These are phyloP conservation scores for Pocillopora meandrina DNA, from an alignment of 92 coral and sea anemone species.

Conservation along the genomic window DNA sequence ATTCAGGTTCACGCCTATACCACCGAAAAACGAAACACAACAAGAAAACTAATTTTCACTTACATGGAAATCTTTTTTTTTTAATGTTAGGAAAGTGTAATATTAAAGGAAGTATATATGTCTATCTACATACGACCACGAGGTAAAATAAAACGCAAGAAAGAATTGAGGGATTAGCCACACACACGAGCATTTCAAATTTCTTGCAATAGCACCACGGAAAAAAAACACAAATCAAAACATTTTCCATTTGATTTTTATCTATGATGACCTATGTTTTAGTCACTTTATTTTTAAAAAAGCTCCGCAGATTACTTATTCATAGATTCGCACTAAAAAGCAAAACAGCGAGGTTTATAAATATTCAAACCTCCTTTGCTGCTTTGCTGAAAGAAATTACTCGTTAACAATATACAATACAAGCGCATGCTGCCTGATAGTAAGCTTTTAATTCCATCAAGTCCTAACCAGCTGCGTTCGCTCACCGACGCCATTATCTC, in stretches of 20 bases:
- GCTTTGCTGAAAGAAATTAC: slow-evolving; percentile 10
- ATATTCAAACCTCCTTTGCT: slow-evolving; percentile 23
- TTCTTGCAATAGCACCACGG: background rate
- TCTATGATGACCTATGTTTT: background rate
- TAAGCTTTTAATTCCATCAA: slow-evolving; percentile 10
- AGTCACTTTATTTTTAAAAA: background rate
- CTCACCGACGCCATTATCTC: slow-evolving; percentile 14
- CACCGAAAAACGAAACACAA: too few species aligned
- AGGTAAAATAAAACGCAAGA: background rate
- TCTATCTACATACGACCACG: background rate
- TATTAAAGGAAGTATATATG: background rate
- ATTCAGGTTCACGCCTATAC: too few species aligned
- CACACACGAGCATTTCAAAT: background rate
- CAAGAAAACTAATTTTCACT: too few species aligned
- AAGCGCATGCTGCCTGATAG: slow-evolving; percentile 1
- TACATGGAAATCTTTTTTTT: too few species aligned
- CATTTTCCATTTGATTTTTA: background rate
- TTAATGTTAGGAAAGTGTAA: too few species aligned
- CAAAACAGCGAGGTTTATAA: slow-evolving; percentile 6
- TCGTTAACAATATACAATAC: slow-evolving; percentile 19
- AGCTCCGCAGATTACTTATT: slow-evolving; percentile 15
- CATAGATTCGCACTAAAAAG: background rate
- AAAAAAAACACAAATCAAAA: background rate
- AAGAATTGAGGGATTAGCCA: too few species aligned
- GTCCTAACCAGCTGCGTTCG: background rate